Conservation (phyloP, 2,888 invertebrate species). For the Agrotis puta region DNA sequence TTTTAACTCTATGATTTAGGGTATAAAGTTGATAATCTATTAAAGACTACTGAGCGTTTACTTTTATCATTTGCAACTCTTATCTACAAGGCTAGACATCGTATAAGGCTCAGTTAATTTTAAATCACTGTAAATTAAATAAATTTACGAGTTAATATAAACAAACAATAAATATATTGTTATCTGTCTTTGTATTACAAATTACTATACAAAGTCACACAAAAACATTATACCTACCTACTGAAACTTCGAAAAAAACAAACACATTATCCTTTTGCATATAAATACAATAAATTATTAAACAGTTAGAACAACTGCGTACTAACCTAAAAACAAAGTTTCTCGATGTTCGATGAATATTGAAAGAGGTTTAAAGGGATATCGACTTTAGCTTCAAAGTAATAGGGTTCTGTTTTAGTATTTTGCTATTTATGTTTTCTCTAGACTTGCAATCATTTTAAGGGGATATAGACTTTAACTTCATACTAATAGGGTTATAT, state of each 20-base stretch:
- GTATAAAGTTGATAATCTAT: too few relatives aligned
- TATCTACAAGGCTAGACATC: too few relatives aligned
- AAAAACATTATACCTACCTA: neutral
- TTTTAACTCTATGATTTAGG: too few relatives aligned
- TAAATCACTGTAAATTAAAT: too few relatives aligned
- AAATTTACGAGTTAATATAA: too few relatives aligned
- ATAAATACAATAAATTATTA: conserved; percentile 44
- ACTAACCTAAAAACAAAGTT: conserved; percentile 38
- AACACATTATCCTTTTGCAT: conserved; percentile 34
- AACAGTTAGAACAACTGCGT: conserved; percentile 38
- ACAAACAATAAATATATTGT: too few relatives aligned
- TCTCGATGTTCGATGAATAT: conserved; percentile 31
- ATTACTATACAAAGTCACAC: neutral
- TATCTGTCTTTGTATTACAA: neutral
- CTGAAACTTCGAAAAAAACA: conserved; percentile 32
- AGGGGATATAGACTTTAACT: conserved; percentile 4
- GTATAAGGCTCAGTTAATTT: too few relatives aligned
- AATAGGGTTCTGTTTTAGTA: conserved; percentile 11
- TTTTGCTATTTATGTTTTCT: neutral
- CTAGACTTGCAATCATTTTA: neutral
- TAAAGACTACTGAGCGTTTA: too few relatives aligned
- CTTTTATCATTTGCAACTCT: too few relatives aligned
- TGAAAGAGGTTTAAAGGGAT: neutral
- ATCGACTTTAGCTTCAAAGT: neutral
- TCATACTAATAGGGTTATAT: neutral